These are phyloP conservation scores for Neolamprologus falcicula DNA, from an alignment of 2,113 vertebrate genomes.

Conservation along the genomic window DNA sequence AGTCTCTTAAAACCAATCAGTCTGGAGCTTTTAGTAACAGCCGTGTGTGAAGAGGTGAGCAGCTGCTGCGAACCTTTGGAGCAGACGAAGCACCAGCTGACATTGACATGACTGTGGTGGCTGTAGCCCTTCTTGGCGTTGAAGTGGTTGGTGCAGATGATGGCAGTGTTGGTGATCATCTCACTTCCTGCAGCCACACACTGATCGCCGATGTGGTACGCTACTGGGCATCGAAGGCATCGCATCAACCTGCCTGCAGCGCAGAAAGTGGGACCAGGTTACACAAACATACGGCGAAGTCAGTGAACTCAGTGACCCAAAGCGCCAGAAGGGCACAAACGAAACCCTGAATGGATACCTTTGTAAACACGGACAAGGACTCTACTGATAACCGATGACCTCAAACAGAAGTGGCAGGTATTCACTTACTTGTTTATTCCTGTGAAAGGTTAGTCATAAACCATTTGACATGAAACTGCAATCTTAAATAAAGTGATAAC, in stretches of 20 bases:
- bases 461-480: background rate
- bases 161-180: slow-evolving; percentile 80
- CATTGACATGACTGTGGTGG: slow-evolving; percentile 93
- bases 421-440: background rate
- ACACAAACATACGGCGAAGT: background rate
- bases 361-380: background rate
- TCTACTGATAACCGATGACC: background rate
- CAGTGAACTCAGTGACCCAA: background rate
- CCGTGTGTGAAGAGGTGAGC: background rate
- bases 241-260: slow-evolving; percentile 85
- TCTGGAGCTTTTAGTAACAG: background rate
- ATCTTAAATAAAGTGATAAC: background rate
- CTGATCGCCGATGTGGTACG: slow-evolving; percentile 85
- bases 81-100: slow-evolving; percentile 99
- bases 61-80: slow-evolving; percentile 82
- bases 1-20: background rate
- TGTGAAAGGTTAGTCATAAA: background rate
- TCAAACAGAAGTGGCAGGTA: background rate
- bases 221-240: slow-evolving; percentile 91
- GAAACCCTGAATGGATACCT: background rate
- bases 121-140: slow-evolving; percentile 85
- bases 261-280: background rate
- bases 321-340: background rate
- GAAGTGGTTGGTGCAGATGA: slow-evolving; percentile 92
- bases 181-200: slow-evolving; percentile 91